A percentile compares a stretch with the other conserved stretches of the same genome.
Evolutionary conservation across 2,113 vertebrate genomes (phyloP).

Genomic region (Pristiophorus japonicus): DNA sequence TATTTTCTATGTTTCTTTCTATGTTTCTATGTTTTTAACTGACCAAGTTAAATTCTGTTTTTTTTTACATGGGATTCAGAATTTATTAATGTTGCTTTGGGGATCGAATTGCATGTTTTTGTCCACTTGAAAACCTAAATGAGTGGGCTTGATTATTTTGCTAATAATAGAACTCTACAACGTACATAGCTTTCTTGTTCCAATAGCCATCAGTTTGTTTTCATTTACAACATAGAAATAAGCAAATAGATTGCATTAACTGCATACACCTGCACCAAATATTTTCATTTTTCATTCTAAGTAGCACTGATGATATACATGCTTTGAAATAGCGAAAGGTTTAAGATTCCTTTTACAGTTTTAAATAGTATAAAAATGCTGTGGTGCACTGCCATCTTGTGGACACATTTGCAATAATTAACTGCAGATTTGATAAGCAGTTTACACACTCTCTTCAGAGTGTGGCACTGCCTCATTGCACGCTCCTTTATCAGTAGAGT

Average conservation of each 20-base stretch:
- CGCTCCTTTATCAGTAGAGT: not conserved
- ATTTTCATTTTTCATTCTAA: not conserved
- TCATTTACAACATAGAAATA: not conserved
- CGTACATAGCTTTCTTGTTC: not conserved
- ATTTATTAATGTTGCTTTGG: not conserved
- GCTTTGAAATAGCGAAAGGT: not conserved
- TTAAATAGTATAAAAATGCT: not conserved
- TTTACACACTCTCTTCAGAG: not conserved
- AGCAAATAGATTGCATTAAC: not conserved
- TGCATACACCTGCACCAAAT: not conserved
- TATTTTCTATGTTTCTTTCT: too few relatives aligned
- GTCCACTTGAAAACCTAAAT: not conserved
- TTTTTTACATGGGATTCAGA: not conserved
- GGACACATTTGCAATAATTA: not conserved
- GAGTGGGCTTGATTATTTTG: not conserved
- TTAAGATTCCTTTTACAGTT: not conserved
- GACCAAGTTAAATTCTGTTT: not conserved
- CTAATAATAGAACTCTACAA: not conserved
- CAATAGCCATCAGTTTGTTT: not conserved
- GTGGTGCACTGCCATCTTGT: constrained; percentile 17
- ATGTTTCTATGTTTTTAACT: too few relatives aligned
- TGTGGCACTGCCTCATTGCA: not conserved
- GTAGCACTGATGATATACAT: not conserved
- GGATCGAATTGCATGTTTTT: not conserved
- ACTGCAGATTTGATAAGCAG: not conserved